Conservation (phyloP, 2,888 invertebrate genomes). For the Drosophila anomalata region DNA sequence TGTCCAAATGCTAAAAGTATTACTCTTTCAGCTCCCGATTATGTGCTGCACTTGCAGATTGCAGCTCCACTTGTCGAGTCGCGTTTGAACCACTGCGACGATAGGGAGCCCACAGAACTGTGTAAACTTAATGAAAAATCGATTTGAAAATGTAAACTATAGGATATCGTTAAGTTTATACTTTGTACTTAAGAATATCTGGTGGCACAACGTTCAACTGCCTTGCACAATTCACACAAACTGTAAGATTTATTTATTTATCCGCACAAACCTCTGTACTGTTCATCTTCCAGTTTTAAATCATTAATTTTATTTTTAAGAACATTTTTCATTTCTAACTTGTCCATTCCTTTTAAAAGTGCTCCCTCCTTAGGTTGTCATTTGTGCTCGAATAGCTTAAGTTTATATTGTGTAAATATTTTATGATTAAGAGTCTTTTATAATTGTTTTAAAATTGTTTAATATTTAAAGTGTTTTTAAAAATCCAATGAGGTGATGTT, state of each 20-base stretch:
- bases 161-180: constrained; percentile 20
- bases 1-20: neutral
- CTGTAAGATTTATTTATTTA: neutral
- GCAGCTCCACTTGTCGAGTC: constrained; percentile 76
- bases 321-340: constrained; percentile 29
- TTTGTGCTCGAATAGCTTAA: constrained; percentile 12
- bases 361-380: neutral
- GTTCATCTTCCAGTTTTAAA: neutral
- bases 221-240: neutral
- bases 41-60: constrained; percentile 78
- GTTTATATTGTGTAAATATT: constrained; percentile 26
- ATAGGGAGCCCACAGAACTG: constrained; percentile 50
- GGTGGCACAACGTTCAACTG: neutral
- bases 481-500: neutral
- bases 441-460: constrained; percentile 4
- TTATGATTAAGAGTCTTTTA: constrained; percentile 9
- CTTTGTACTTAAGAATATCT: constrained; percentile 16
- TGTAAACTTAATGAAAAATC: constrained; percentile 52
- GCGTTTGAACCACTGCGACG: constrained; percentile 29
- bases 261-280: constrained; percentile 13
- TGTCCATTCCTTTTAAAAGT: constrained; percentile 30
- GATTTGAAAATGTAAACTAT: constrained; percentile 19
- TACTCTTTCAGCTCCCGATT: constrained; percentile 66
- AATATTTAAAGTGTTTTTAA: constrained; percentile 1
- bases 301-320: neutral